A percentile compares a stretch with the other conserved stretches of the same genome.
phyloP scores from a whole-genome alignment of 1,140 invertebrate species.

The Lanistes nyassanus region DNA sequence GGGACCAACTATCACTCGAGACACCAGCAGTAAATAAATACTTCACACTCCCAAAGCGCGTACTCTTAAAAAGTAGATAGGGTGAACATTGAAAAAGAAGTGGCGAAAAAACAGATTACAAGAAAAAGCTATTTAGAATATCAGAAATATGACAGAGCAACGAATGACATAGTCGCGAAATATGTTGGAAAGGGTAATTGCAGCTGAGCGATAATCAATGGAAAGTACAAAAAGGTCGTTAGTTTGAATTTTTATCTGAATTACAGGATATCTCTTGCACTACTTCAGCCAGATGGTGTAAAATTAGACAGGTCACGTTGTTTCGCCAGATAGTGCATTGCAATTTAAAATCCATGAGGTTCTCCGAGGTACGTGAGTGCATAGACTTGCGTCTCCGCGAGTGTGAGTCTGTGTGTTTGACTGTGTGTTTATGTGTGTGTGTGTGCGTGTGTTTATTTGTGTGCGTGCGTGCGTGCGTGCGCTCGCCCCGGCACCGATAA shows the following conservation, averaged over 20 bases:
- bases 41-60: too few relatives aligned
- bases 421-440: too few relatives aligned
- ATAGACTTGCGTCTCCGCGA: not conserved
- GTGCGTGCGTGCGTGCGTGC: too few relatives aligned
- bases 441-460: too few relatives aligned
- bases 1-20: not conserved
- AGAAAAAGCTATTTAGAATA: too few relatives aligned
- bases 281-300: not conserved
- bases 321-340: too few relatives aligned
- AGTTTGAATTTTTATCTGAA: not conserved
- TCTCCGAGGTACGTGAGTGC: not conserved
- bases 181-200: not conserved
- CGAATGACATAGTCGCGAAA: too few relatives aligned
- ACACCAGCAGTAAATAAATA: not conserved
- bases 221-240: not conserved
- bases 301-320: not conserved
- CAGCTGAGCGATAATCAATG: not conserved
- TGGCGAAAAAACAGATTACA: too few relatives aligned
- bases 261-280: not conserved
- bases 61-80: too few relatives aligned
- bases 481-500: not conserved
- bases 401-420: slow-evolving; percentile 4
- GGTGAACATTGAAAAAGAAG: too few relatives aligned
- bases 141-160: too few relatives aligned
- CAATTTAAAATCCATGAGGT: too few relatives aligned